Percentiles rank a stretch among this genome's conserved stretches.
Evolutionary conservation across 2,797 vertebrate species (phyloP).

Genomic region (Taenioides sp.): DNA sequence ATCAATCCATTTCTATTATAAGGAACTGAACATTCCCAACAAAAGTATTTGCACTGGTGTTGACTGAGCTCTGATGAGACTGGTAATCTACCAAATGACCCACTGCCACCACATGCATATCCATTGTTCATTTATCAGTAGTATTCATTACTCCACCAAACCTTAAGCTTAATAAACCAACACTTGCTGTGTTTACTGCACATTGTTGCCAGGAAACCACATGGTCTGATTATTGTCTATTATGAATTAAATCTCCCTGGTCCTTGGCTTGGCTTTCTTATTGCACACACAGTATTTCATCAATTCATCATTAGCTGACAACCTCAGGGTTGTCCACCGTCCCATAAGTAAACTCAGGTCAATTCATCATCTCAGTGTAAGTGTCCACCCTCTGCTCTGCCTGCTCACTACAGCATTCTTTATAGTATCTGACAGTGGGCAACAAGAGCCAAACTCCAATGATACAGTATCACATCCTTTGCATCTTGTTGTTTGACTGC

Average conservation of each 20-base stretch:
- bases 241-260: constrained; percentile 40
- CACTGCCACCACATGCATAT: neutral
- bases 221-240: constrained; percentile 55
- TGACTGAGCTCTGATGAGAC: neutral
- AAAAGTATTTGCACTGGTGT: too few relatives aligned
- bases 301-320: constrained; percentile 64
- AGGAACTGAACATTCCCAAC: too few relatives aligned
- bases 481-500: constrained; percentile 34
- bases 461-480: constrained; percentile 21
- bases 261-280: constrained; percentile 54
- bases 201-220: constrained; percentile 35
- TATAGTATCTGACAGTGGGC: constrained; percentile 50
- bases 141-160: too few relatives aligned
- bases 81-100: neutral
- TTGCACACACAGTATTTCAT: constrained; percentile 34
- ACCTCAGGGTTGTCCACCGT: constrained; percentile 48
- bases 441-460: constrained; percentile 28
- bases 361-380: constrained; percentile 58
- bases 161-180: neutral
- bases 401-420: constrained; percentile 35
- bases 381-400: constrained; percentile 26
- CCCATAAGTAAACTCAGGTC: constrained; percentile 56
- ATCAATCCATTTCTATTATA: too few relatives aligned
- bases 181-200: constrained; percentile 2
- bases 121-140: neutral